These are phyloP conservation scores for Dunckerocampus dactyliophorus DNA, from an alignment of 2,113 vertebrate genomes.

Conservation along the genomic window DNA sequence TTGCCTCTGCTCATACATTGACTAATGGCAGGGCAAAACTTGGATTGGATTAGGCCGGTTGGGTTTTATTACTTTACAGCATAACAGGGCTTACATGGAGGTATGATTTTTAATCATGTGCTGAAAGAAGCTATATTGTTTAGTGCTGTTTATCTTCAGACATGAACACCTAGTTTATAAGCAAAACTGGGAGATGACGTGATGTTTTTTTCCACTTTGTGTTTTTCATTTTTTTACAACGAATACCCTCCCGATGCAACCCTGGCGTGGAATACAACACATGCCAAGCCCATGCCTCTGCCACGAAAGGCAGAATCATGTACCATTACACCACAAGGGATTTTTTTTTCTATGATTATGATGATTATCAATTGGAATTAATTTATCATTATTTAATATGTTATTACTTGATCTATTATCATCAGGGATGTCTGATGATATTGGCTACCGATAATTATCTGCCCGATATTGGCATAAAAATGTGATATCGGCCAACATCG, in stretches of 20 bases:
- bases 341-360: too few species aligned
- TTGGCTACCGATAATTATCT: too few species aligned
- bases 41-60: constrained; percentile 5
- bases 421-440: too few species aligned
- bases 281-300: too few species aligned
- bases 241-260: too few species aligned
- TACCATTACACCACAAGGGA: too few species aligned
- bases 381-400: too few species aligned
- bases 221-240: background rate
- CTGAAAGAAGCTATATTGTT: constrained; percentile 15
- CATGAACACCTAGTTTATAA: constrained; percentile 33
- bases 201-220: background rate
- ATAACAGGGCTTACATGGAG: background rate
- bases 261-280: background rate
- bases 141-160: constrained; percentile 24
- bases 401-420: too few species aligned
- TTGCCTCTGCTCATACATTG: constrained; percentile 9
- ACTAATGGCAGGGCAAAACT: constrained; percentile 10
- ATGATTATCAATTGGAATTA: too few species aligned
- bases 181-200: constrained; percentile 46
- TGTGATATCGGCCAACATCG: too few species aligned
- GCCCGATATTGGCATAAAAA: too few species aligned
- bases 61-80: constrained; percentile 16
- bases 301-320: too few species aligned
- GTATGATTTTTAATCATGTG: constrained; percentile 17